Evolutionary conservation across 2,113 vertebrate genomes (phyloP).

Genomic region (Cacatua alba): DNA sequence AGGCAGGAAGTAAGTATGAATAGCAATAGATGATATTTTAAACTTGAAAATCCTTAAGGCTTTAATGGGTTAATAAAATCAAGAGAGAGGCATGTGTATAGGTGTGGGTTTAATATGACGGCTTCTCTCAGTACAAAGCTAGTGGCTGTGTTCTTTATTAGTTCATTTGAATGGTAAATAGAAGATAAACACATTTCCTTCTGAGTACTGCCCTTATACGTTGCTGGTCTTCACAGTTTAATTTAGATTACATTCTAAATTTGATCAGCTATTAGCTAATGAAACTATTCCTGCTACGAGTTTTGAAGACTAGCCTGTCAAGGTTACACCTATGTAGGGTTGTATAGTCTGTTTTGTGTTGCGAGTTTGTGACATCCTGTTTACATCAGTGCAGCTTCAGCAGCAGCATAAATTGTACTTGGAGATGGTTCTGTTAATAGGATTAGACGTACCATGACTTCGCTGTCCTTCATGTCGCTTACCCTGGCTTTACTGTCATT

Average conservation of each 20-base stretch:
- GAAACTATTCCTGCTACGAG: neutral
- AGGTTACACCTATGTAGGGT: neutral
- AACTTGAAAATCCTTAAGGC: neutral
- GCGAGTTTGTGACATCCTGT: constrained; percentile 38
- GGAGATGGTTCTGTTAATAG: neutral
- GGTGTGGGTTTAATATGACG: neutral
- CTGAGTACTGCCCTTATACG: neutral
- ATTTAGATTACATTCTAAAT: neutral
- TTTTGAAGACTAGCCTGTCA: neutral
- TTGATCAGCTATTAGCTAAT: neutral
- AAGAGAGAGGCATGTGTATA: neutral
- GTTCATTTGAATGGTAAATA: constrained; percentile 7
- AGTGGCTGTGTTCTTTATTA: neutral
- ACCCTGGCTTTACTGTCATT: constrained; percentile 42
- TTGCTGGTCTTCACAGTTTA: neutral
- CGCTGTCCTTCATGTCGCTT: neutral
- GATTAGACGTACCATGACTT: neutral
- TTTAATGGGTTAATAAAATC: constrained; percentile 46
- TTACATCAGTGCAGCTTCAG: neutral
- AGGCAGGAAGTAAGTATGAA: constrained; percentile 47
- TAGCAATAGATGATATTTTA: neutral
- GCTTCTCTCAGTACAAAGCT: neutral
- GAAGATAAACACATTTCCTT: neutral
- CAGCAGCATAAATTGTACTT: neutral
- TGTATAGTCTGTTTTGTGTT: neutral